Evolutionary conservation across 2,797 vertebrate species (phyloP), one percentile per base, ranked within the genome.

Genomic region (Pangasius sanitwongsei): DNA sequence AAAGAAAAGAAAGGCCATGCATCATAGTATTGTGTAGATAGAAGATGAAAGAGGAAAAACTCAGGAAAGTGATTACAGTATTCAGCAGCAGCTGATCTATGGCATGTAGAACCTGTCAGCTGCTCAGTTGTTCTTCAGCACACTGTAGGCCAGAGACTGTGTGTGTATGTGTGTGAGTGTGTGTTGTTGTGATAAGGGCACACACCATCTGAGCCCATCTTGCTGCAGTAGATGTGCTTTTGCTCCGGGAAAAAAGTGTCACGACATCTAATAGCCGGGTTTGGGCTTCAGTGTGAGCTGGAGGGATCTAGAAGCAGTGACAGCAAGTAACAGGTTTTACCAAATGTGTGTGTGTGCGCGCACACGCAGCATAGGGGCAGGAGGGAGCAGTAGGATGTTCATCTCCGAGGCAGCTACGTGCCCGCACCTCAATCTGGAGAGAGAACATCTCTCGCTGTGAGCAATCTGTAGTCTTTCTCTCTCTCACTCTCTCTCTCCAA

Each of bases 371-470:
- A 63, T 13, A 16, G 4, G 88, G 85, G 90, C 87, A 85, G 88
- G 88, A 89, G 87, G 28, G 50, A 88, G 69, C 88, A 90, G 88
- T 88, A 82, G 88, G 88, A 90, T 48, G 83, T 88, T 89, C 53
- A 34, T 34, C 78, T 83, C 83, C 31, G 75, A 78, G 86, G 87
- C 78, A 78, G 75, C 86, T 85, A 53, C 44, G 83, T 48, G 90
- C 72, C 86, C 70, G 74, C 83, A 90, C 93, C 92, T 92, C 87
- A 91, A 92, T 93, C 89, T 89, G 92, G 90, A 94, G 87, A 87
- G 91, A 94, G 93, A 94, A 94, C 93, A 94, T 94, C 92, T 94
- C 94, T 95, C 16, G 91, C 95, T 95, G 95, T 92, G 95, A 94
- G 93, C 95, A 96, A 96, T 96, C 94, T 94, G 94, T 92, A 92